Percentiles rank a stretch among this genome's conserved stretches.
phyloP scores from a whole-genome alignment of 2,113 vertebrate species.

The Takifugu bimaculatus region DNA sequence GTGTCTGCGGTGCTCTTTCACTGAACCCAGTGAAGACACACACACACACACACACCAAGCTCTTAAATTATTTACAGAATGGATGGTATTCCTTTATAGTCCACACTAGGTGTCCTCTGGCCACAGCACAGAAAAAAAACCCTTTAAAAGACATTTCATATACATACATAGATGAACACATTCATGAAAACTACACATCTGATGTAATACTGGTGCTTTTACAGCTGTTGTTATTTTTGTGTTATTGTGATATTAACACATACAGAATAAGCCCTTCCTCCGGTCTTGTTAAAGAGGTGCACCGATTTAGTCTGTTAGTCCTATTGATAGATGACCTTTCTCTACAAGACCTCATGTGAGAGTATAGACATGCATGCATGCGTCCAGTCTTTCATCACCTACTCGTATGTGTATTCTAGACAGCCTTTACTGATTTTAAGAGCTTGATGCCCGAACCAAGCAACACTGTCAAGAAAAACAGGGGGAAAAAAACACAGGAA shows the following conservation, averaged over 20 bases:
- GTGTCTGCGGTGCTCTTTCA: not conserved
- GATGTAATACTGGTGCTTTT: not conserved
- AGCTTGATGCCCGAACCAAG: not conserved
- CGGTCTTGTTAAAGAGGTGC: conserved; percentile 37
- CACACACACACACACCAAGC: conserved; percentile 8
- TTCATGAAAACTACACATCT: not conserved
- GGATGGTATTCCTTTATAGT: conserved; percentile 6
- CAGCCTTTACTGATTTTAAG: conserved; percentile 34
- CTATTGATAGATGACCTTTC: conserved; percentile 66
- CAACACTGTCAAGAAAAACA: conserved; percentile 17
- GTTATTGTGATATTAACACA: conserved; percentile 11
- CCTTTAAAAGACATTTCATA: not conserved
- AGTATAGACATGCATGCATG: conserved; percentile 26
- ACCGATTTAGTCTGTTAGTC: conserved; percentile 52
- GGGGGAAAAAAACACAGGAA: not conserved
- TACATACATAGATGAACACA: not conserved
- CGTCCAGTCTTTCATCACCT: conserved; percentile 53
- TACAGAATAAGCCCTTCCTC: conserved; percentile 18
- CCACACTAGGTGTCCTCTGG: conserved; percentile 12
- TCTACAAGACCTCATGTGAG: conserved; percentile 40
- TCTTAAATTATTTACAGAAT: conserved; percentile 56
- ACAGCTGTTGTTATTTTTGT: not conserved
- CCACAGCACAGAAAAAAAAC: conserved; percentile 6
- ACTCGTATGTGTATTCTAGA: conserved; percentile 33
- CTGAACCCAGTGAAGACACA: not conserved